Percentiles rank a stretch among this genome's conserved stretches.
Evolutionary conservation across 2,888 invertebrate genomes (phyloP).

Genomic region (Tupiocoris notatus): DNA sequence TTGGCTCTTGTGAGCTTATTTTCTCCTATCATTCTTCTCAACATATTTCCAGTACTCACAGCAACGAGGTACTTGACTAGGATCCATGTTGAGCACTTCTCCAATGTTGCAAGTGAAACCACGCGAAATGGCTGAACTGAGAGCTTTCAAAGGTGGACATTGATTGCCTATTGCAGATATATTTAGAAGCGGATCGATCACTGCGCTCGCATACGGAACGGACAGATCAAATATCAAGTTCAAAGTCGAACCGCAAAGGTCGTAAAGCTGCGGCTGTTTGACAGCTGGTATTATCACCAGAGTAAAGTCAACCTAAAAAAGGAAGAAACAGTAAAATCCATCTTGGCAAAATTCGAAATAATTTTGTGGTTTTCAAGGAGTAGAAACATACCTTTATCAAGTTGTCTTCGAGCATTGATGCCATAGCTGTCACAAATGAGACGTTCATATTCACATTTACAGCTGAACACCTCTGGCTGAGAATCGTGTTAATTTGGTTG

Average conservation of each 20-base stretch:
- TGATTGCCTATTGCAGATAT: constrained; percentile 87
- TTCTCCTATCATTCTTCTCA: too few relatives aligned
- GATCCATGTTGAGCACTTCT: constrained; percentile 91
- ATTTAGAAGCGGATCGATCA: constrained; percentile 84
- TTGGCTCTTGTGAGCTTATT: too few relatives aligned
- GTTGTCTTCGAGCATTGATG: constrained; percentile 79
- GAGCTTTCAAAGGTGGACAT: constrained; percentile 85
- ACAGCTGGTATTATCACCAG: constrained; percentile 84
- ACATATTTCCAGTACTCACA: too few relatives aligned
- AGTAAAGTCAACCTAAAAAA: constrained; percentile 72
- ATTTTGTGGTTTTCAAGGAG: too few relatives aligned
- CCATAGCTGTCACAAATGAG: constrained; percentile 78
- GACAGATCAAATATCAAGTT: constrained; percentile 91
- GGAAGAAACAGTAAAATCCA: background rate
- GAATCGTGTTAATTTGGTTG: constrained; percentile 70
- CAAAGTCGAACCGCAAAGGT: constrained; percentile 90
- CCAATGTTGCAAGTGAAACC: constrained; percentile 93
- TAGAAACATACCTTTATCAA: constrained; percentile 63
- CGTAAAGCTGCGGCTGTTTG: constrained; percentile 87
- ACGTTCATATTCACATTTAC: constrained; percentile 94
- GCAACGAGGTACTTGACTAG: constrained; percentile 87
- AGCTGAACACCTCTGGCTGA: constrained; percentile 90
- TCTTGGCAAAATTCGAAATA: too few relatives aligned
- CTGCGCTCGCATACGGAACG: constrained; percentile 86
- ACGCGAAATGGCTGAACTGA: constrained; percentile 77